Percentiles rank a stretch among this genome's conserved stretches.
These are phyloP conservation scores for Lysandra bellargus DNA, from an alignment of 2,888 invertebrate species.

Conservation along the genomic window DNA sequence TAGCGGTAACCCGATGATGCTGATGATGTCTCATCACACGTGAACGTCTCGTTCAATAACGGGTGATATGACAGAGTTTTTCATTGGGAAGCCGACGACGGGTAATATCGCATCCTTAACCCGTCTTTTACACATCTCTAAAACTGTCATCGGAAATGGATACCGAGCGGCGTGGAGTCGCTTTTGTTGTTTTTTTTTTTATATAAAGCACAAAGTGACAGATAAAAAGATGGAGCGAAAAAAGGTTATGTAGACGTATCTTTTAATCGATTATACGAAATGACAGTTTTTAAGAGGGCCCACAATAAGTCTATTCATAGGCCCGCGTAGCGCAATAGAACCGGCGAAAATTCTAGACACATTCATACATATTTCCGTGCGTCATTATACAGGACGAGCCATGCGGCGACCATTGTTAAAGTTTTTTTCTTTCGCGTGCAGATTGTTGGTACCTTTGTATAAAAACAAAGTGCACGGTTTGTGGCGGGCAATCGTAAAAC, in stretches of 20 bases:
- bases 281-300: slow-evolving; percentile 5
- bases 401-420: slow-evolving; percentile 7
- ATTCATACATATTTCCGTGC: slow-evolving; percentile 14
- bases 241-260: neutral
- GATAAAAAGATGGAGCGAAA: neutral
- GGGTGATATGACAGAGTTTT: slow-evolving; percentile 37
- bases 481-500: neutral
- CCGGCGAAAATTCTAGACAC: neutral
- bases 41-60: slow-evolving; percentile 23
- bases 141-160: slow-evolving; percentile 47
- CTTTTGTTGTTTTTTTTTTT: neutral
- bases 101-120: slow-evolving; percentile 48
- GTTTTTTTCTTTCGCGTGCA: slow-evolving; percentile 5
- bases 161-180: slow-evolving; percentile 42
- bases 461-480: slow-evolving; percentile 8
- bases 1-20: neutral
- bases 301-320: slow-evolving; percentile 10
- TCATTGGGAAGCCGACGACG: slow-evolving; percentile 48
- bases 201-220: neutral
- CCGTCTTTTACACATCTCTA: slow-evolving; percentile 50
- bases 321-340: neutral
- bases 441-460: slow-evolving; percentile 9
- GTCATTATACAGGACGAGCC: neutral
- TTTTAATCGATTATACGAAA: slow-evolving; percentile 3
- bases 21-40: neutral